Evolutionary conservation across 2,113 vertebrate genomes (phyloP).

Genomic region (Genyomyrus donnyi): DNA sequence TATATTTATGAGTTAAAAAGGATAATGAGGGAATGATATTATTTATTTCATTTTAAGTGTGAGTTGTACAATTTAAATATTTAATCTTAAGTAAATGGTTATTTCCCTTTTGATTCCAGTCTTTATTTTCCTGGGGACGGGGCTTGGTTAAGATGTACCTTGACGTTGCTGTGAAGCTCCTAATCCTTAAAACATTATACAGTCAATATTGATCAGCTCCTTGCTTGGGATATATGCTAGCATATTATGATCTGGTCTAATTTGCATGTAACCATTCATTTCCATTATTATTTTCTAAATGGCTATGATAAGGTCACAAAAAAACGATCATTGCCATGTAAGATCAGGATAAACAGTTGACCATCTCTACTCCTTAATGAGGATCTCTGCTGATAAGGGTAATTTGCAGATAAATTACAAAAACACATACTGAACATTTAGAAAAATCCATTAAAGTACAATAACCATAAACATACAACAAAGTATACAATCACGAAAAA

Average conservation of each 20-base stretch:
- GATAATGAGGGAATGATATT: constrained; percentile 46
- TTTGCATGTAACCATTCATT: background rate
- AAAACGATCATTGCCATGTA: background rate
- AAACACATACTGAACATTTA: background rate
- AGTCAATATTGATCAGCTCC: background rate
- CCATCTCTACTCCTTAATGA: background rate
- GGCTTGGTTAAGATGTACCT: background rate
- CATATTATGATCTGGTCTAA: background rate
- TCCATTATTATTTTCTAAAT: background rate
- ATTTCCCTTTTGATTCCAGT: constrained; percentile 14
- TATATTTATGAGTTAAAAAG: constrained; percentile 21
- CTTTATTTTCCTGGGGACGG: background rate
- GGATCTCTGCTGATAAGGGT: background rate
- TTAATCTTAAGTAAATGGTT: constrained; percentile 44
- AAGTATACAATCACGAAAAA: background rate
- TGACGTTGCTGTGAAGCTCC: background rate
- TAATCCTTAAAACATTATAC: background rate
- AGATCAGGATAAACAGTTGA: background rate
- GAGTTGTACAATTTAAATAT: constrained; percentile 47
- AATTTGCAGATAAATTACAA: background rate
- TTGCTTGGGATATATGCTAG: background rate
- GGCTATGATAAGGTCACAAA: background rate
- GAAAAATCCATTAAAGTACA: background rate
- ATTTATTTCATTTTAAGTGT: constrained; percentile 47
- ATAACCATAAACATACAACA: background rate